Base-by-base conservation (phyloP, 2,888 invertebrate genomes). In the Alloscopus bannaensis region DNA sequence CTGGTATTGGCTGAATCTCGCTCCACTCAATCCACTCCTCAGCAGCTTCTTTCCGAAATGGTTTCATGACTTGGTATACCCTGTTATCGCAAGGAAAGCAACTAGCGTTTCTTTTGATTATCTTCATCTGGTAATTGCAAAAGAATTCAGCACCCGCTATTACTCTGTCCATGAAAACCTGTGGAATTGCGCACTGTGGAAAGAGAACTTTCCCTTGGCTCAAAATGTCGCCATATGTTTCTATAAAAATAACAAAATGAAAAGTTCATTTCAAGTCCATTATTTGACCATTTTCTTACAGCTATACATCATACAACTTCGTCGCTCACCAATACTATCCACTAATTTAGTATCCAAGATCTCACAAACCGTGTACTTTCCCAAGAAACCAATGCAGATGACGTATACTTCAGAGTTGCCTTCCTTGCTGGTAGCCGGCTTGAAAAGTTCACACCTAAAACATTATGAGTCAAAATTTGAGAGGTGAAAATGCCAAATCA, bases 351-450 rank as follows among this genome's bases (percentile, higher is more conserved):
- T 59, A n/a, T 47, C 3, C 20, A 69, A 42, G 22, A 64, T 45
- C 8, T 62, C 8, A 8, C 52, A 31, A 11, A 77, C 45, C n/a
- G 84, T 83, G 4, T 88, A 83, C 16, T 85, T 86, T 1, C 92
- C 92, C 84, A 90, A 90, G 87, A 91, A 94, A 24, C 90, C 89
- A 28, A 92, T 87, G 86, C 94, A 95, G 29, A 98, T 90, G 0
- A 96, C 91, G 87, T 98, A 98, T 0, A 95, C 92, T 89, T 98
- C 98, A 0, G 98, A 98, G 88, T 98, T 98, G 6, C 98, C 98
- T 87, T 94, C 93, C 87, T 96, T 95, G n/a, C 98, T 98, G 0
- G 95, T 95, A 0, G 92, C 93, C 0, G 98, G 98, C 88, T 98
- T 98, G 87, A 93, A 94, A 20, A 95, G 90, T 84, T 92, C n/a